phyloP scores from a whole-genome alignment of 2,113 vertebrate species.

The Malurus melanocephalus region DNA sequence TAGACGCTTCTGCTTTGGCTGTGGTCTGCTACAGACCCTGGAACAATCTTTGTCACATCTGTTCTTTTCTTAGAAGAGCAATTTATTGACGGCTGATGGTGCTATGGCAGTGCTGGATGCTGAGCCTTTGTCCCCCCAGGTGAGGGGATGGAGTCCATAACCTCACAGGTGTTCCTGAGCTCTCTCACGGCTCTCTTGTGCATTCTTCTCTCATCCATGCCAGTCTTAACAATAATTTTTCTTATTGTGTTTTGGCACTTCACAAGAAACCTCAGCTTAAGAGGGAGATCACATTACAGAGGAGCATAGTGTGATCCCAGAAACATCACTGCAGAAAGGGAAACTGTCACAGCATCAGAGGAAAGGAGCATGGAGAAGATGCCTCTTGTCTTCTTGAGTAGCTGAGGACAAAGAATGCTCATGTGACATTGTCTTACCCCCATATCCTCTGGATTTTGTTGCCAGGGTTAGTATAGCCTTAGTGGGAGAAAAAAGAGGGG shows the following conservation, averaged over 20 bases:
- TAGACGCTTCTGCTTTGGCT: conserved; percentile 55
- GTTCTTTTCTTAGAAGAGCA: conserved; percentile 39
- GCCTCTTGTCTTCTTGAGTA: background rate
- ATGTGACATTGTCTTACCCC: background rate
- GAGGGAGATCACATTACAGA: background rate
- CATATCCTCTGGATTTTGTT: background rate
- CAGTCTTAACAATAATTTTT: background rate
- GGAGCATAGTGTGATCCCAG: background rate
- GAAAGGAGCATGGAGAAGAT: background rate
- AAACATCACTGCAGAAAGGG: background rate
- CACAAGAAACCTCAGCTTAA: background rate
- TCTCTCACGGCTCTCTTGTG: background rate
- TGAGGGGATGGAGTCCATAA: conserved; percentile 1
- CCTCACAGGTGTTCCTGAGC: conserved; percentile 7
- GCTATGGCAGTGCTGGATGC: conserved; percentile 1
- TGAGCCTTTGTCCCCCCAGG: conserved; percentile 43
- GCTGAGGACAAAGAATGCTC: background rate
- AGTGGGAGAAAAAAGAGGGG: background rate
- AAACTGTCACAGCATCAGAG: background rate
- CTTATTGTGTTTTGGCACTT: background rate
- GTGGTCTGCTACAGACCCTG: conserved; percentile 35
- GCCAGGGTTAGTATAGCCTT: background rate
- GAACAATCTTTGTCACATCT: conserved; percentile 59
- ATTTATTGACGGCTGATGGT: background rate
- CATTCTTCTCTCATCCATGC: background rate